These are phyloP conservation scores for Campylorhamphus procurvoides DNA, from an alignment of 2,113 vertebrate genomes.

Conservation along the genomic window DNA sequence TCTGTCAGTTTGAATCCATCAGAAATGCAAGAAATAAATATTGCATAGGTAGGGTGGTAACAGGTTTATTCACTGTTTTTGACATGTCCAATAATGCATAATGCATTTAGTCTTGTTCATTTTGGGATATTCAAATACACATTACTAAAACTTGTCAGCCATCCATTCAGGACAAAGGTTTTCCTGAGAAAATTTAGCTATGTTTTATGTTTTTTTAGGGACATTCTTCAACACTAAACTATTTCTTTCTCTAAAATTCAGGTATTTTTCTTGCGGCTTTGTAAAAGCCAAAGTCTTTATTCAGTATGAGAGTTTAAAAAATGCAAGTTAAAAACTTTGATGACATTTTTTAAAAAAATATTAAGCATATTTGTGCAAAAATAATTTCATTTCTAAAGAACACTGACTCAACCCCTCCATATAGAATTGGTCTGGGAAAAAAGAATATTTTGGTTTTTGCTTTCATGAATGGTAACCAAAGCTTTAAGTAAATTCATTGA, in stretches of 20 bases:
- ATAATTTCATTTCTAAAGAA: background rate
- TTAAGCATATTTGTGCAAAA: background rate
- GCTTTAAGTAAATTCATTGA: background rate
- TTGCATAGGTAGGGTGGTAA: background rate
- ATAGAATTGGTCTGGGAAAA: background rate
- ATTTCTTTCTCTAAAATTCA: background rate
- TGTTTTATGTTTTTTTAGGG: background rate
- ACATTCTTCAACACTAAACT: background rate
- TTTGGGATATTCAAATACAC: background rate
- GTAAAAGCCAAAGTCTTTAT: background rate
- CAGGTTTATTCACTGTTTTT: background rate
- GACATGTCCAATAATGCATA: background rate
- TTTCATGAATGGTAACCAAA: background rate
- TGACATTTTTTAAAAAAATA: background rate
- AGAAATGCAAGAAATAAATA: background rate
- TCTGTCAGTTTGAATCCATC: background rate
- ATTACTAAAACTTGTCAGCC: background rate
- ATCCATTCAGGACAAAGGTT: background rate
- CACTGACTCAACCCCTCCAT: fast-evolving
- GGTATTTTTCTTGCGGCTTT: background rate
- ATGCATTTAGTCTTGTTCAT: background rate
- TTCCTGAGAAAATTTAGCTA: background rate
- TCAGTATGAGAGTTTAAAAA: background rate
- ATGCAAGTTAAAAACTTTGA: background rate
- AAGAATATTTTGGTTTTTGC: background rate